A percentile compares a stretch with the other conserved stretches of the same genome.
These are phyloP conservation scores for Saturnia japonica DNA, from an alignment of 2,888 invertebrate species.

Conservation along the genomic window DNA sequence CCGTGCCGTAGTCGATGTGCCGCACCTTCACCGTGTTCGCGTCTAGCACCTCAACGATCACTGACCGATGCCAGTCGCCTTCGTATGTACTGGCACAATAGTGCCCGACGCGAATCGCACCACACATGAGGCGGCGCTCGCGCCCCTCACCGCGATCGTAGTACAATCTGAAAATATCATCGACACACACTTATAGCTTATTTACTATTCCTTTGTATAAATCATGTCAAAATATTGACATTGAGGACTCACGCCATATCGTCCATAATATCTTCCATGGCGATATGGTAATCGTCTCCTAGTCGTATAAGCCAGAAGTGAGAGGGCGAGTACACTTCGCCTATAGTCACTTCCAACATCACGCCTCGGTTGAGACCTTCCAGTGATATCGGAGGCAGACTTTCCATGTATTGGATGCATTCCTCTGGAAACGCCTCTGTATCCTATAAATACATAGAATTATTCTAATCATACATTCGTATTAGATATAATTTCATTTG, in stretches of 20 bases:
- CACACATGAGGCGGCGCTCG: constrained; percentile 51
- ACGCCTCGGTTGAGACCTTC: constrained; percentile 42
- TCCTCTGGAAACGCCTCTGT: constrained; percentile 70
- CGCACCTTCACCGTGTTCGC: constrained; percentile 63
- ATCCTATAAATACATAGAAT: constrained; percentile 48
- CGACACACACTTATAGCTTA: neutral
- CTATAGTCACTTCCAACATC: constrained; percentile 68
- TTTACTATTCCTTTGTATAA: too few relatives aligned
- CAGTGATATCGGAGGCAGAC: constrained; percentile 47
- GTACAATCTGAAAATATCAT: constrained; percentile 49
- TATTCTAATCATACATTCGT: too few relatives aligned
- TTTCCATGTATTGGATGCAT: constrained; percentile 66
- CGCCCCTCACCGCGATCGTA: constrained; percentile 52
- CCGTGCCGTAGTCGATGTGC: constrained; percentile 83
- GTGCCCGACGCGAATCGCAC: constrained; percentile 68
- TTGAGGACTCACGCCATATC: constrained; percentile 76
- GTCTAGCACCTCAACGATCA: constrained; percentile 63
- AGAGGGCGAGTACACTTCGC: constrained; percentile 81
- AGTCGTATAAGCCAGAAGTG: constrained; percentile 81
- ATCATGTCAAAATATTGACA: too few relatives aligned
- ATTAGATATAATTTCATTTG: too few relatives aligned
- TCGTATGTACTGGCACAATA: constrained; percentile 72
- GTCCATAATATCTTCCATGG: constrained; percentile 76
- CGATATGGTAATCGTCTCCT: constrained; percentile 50
- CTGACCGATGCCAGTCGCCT: constrained; percentile 77